Percentiles rank a stretch among this genome's conserved stretches.
Conservation (phyloP, 2,888 invertebrate genomes). For the Andrena hattorfiana region DNA sequence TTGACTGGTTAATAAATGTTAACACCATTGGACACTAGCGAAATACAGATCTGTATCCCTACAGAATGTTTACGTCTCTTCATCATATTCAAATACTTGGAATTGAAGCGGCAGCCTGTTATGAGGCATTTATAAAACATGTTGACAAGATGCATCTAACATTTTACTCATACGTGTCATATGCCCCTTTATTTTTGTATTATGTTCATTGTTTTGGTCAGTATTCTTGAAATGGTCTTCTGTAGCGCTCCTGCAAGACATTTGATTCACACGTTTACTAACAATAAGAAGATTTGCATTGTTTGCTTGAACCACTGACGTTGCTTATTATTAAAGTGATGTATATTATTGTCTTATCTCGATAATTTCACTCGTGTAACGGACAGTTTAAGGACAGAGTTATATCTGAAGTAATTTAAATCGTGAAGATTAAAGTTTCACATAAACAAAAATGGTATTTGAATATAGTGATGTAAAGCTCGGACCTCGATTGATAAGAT, state of each 20-base stretch:
- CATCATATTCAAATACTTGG: neutral
- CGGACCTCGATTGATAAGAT: neutral
- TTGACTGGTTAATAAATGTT: neutral
- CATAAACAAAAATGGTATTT: neutral
- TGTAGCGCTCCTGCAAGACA: neutral
- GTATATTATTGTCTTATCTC: neutral
- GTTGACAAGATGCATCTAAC: conserved; percentile 55
- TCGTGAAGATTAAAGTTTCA: neutral
- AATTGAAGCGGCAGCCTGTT: neutral
- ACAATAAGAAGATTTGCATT: neutral
- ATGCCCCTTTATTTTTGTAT: conserved; percentile 11
- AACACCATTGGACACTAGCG: neutral
- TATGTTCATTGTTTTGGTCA: conserved; percentile 10
- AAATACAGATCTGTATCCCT: conserved; percentile 35
- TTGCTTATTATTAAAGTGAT: neutral
- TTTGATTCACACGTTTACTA: neutral
- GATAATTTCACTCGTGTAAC: no score
- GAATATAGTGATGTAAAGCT: neutral
- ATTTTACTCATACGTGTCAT: conserved; percentile 48
- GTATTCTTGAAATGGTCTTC: neutral
- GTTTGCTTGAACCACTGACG: neutral
- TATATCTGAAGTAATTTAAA: no score
- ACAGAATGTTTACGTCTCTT: neutral
- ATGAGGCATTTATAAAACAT: conserved; percentile 41
- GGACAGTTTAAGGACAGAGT: no score